Evolutionary conservation across 2,113 vertebrate genomes (phyloP), one percentile per base, ranked within the genome.

Genomic region (Abramis brama): DNA sequence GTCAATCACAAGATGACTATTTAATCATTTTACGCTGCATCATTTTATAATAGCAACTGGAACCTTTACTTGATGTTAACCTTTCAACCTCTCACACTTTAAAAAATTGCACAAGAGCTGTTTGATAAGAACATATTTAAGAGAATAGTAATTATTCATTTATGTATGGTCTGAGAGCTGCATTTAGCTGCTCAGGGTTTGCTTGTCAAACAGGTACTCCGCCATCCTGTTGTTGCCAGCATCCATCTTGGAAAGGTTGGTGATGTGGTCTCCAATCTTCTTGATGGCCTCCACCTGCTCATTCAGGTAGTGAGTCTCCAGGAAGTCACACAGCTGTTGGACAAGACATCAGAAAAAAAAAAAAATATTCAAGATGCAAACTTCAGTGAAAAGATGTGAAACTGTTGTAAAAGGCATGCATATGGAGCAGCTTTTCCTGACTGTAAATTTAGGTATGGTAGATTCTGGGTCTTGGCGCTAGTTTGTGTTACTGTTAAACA

Each of bases 151-250:
- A 33, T 68, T 68, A 68, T 68, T 68, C 4, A 68, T 68, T 68
- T 36, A 0, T 68, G 13, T 19, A 19, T 27, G 25, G 50, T 59
- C 62, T 36, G 25, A 45, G 64, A 4, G 19, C 39, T 21, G 21
- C 4, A 25, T 92, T 94, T 93, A 95, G 90, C 92, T 95, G 11
- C 93, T 96, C 11, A 99, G 92, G 89, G 97, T 95, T 84, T 98
- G 97, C 96, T 99, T 99, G 94, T 99, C 97, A 55, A 99, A 99
- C 90, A 99, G 95, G 90, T 98, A 98, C 90, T 99, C 97, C 0
- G 97, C 97, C 96, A 98, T 94, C 93, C 96, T 96, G 3, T 96
- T 94, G 9, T 89, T 95, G 19, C 90, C 68, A 59, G 92, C 80
- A 0, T 91, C 95, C 92, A 96, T 94, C 68, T 93, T 93, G 13